Evolutionary conservation across 2,113 vertebrate genomes (phyloP).

Genomic region (Diadophis punctatus): DNA sequence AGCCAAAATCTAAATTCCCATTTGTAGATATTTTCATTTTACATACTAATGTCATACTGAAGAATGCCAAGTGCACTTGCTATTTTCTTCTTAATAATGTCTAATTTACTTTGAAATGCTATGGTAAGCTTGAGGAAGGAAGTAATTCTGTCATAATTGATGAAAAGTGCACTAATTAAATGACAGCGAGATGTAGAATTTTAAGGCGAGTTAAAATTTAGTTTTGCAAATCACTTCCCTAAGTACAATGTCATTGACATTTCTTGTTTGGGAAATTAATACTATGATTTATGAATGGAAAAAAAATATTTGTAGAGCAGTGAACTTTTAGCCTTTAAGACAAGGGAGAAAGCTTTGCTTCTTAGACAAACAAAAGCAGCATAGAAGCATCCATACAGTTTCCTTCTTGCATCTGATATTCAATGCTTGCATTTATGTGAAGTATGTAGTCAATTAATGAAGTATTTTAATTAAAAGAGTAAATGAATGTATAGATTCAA

Average conservation of each 20-base stretch:
- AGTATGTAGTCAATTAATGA: neutral
- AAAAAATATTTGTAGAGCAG: neutral
- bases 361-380: neutral
- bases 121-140: neutral
- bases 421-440: neutral
- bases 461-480: neutral
- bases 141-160: neutral
- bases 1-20: neutral
- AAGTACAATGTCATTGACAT: neutral
- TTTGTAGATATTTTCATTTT: neutral
- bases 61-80: neutral
- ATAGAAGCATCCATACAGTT: neutral
- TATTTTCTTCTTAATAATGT: neutral
- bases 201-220: slow-evolving; percentile 16
- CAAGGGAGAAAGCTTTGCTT: fast-evolving
- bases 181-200: neutral
- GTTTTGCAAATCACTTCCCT: neutral
- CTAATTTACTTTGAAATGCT: slow-evolving; percentile 8
- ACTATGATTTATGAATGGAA: slow-evolving; percentile 15
- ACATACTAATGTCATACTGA: neutral
- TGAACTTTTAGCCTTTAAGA: neutral
- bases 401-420: neutral
- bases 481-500: neutral
- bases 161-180: neutral
- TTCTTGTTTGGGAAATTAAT: slow-evolving; percentile 15